Conservation (phyloP, 2,797 vertebrate genomes). For the Erpetoichthys calabaricus region DNA sequence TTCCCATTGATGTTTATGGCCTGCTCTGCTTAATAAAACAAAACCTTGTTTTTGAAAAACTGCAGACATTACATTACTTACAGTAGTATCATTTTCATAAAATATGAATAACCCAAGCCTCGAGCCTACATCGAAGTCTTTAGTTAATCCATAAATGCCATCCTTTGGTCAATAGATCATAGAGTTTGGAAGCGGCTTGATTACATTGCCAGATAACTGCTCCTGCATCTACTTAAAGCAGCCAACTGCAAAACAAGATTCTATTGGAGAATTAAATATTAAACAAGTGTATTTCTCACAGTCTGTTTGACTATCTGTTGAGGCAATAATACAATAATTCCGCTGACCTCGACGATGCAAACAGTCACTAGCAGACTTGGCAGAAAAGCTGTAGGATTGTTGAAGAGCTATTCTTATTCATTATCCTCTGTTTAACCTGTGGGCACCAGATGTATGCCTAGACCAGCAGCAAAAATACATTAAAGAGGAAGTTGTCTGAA, state of each 20-base stretch:
- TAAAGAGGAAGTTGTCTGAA: neutral
- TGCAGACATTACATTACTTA: neutral
- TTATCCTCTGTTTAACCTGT: neutral
- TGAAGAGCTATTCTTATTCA: too few species aligned
- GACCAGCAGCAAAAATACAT: neutral
- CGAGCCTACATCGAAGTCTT: neutral
- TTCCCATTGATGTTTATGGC: neutral
- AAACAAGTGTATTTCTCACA: slow-evolving; percentile 24
- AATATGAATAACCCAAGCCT: slow-evolving; percentile 7
- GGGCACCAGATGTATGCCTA: neutral
- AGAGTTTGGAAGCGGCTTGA: slow-evolving; percentile 14
- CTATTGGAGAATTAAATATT: slow-evolving; percentile 34
- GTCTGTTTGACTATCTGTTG: slow-evolving; percentile 5
- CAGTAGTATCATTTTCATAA: neutral
- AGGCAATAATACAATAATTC: slow-evolving; percentile 1
- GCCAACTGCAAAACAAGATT: slow-evolving; percentile 15
- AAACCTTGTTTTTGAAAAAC: neutral
- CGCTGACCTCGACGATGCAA: neutral
- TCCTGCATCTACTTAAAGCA: neutral
- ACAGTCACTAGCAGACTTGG: slow-evolving; percentile 11
- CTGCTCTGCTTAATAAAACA: neutral
- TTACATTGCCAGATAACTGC: slow-evolving; percentile 14
- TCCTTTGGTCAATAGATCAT: slow-evolving; percentile 6
- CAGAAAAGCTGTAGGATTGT: neutral
- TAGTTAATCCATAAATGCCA: slow-evolving; percentile 3